Conservation (phyloP, 2,797 vertebrate genomes). For the Arctocebus calabarensis region DNA sequence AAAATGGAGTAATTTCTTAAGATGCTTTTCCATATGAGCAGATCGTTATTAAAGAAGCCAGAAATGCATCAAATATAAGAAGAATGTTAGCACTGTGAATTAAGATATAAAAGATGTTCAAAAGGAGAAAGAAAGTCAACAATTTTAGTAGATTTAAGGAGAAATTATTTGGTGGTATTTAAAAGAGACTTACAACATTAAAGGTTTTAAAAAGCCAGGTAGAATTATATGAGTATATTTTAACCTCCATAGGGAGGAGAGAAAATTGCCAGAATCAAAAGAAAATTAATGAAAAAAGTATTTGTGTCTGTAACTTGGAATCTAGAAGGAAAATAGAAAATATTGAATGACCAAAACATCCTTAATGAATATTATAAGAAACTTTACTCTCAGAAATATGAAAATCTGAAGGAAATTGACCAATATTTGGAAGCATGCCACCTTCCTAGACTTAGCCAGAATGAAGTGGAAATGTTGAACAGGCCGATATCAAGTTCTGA, state of each 20-base stretch:
- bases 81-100: background rate
- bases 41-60: constrained; percentile 13
- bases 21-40: background rate
- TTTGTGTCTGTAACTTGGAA: background rate
- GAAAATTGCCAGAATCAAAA: background rate
- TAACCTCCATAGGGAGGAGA: background rate
- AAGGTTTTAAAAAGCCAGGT: background rate
- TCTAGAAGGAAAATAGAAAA: constrained; percentile 28
- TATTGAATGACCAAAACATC: background rate
- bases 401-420: too few species aligned
- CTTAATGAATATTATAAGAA: too few species aligned
- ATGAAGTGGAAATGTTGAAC: too few species aligned
- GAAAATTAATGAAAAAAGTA: background rate
- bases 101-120: constrained; percentile 15
- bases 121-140: constrained; percentile 3
- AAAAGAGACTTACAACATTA: background rate
- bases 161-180: constrained; percentile 12
- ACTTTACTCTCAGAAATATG: too few species aligned
- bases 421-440: too few species aligned
- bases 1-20: constrained; percentile 34
- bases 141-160: background rate
- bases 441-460: too few species aligned
- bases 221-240: background rate
- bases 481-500: too few species aligned
- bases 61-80: constrained; percentile 1